Evolutionary conservation across 2,888 invertebrate species (phyloP).

Genomic region (Meloe dianella): DNA sequence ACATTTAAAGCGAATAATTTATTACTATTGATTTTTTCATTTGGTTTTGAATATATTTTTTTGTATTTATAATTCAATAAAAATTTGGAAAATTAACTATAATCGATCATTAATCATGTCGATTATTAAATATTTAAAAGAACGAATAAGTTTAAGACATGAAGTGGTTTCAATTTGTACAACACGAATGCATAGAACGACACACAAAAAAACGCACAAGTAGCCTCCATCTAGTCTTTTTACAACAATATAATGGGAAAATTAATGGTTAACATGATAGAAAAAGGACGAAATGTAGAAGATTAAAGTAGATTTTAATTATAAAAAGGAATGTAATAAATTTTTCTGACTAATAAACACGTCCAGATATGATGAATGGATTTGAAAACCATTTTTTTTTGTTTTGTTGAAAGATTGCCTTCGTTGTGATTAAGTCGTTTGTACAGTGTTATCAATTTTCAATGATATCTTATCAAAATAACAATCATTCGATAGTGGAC

Average conservation of each 20-base stretch:
- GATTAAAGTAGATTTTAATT: slow-evolving; percentile 25
- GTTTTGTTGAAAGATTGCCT: too few species aligned
- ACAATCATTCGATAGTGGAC: too few species aligned
- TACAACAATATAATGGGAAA: slow-evolving; percentile 19
- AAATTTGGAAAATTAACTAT: neutral
- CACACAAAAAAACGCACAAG: neutral
- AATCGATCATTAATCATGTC: neutral
- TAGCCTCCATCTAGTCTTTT: neutral
- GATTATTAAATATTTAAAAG: neutral
- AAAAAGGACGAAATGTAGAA: slow-evolving; percentile 6
- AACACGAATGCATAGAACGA: neutral
- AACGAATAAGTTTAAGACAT: neutral
- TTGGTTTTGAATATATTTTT: neutral
- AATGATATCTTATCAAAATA: too few species aligned
- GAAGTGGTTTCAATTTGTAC: slow-evolving; percentile 9
- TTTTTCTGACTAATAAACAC: slow-evolving; percentile 17
- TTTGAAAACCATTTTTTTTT: slow-evolving; percentile 8
- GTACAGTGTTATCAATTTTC: neutral
- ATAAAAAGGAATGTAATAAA: slow-evolving; percentile 16
- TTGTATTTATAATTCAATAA: neutral
- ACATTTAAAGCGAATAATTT: neutral
- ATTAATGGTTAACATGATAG: slow-evolving; percentile 18
- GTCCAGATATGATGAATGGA: slow-evolving; percentile 18
- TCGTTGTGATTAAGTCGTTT: too few species aligned
- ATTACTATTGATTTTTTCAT: neutral